Percentiles rank a stretch among this genome's conserved stretches.
These are phyloP conservation scores for Antitype chi DNA, from an alignment of 2,888 invertebrate genomes.

Conservation along the genomic window DNA sequence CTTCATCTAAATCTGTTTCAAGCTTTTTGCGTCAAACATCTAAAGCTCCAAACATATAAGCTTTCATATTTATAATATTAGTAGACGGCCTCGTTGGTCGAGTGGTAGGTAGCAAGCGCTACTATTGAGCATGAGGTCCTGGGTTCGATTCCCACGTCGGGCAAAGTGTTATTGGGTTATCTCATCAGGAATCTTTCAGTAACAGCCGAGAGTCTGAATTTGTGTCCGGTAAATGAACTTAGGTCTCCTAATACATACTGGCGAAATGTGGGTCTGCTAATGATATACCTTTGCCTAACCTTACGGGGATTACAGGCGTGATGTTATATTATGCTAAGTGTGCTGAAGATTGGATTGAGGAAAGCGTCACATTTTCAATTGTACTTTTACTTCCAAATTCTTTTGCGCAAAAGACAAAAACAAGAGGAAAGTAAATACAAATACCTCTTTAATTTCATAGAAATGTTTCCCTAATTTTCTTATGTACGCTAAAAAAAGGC, in stretches of 20 bases:
- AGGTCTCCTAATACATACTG: background rate
- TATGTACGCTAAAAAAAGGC: conserved; percentile 14
- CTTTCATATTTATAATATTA: no score
- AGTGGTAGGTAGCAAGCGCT: background rate
- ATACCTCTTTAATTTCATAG: conserved; percentile 38
- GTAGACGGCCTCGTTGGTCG: background rate
- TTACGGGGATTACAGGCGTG: background rate
- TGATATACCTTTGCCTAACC: background rate
- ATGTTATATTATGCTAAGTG: background rate
- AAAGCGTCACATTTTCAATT: conserved; percentile 20
- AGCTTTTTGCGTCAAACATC: no score
- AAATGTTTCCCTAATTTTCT: conserved; percentile 51
- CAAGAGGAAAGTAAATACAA: conserved; percentile 32
- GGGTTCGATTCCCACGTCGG: background rate
- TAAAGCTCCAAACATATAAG: no score
- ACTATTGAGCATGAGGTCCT: background rate
- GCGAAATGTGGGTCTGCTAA: background rate
- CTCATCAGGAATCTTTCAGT: background rate
- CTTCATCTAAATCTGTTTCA: no score
- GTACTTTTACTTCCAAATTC: background rate
- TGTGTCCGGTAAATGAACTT: background rate
- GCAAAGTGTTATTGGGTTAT: background rate
- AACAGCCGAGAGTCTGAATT: background rate
- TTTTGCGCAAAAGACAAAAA: conserved; percentile 33
- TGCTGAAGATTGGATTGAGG: conserved; percentile 10